phyloP scores from a whole-genome alignment of 2,113 vertebrate species.

The Peromyscus californicus region DNA sequence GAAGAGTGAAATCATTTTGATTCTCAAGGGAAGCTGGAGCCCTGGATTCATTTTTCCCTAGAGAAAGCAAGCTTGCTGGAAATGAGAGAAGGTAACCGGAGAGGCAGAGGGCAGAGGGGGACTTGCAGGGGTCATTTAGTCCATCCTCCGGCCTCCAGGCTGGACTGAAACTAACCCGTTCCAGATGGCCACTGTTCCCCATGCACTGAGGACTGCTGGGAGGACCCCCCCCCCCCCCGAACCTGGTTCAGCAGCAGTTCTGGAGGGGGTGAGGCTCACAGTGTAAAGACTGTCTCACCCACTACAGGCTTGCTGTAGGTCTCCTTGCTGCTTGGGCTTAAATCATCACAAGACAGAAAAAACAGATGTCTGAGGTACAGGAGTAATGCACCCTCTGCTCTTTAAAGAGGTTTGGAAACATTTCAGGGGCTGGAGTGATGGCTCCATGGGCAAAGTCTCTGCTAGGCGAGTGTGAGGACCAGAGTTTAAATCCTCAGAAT shows the following conservation, averaged over 20 bases:
- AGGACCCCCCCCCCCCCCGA: neutral
- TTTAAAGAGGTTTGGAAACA: neutral
- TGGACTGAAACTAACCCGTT: slow-evolving; percentile 72
- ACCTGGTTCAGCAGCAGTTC: slow-evolving; percentile 25
- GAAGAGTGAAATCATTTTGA: slow-evolving; percentile 72
- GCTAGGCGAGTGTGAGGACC: neutral
- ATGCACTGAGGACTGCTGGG: neutral
- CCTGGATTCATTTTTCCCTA: slow-evolving; percentile 77
- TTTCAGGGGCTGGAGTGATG: neutral
- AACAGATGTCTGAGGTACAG: neutral
- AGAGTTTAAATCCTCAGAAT: neutral
- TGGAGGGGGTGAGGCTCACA: neutral
- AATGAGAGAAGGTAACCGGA: slow-evolving; percentile 80
- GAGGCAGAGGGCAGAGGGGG: slow-evolving; percentile 71
- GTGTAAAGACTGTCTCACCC: neutral
- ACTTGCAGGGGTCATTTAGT: slow-evolving; percentile 75
- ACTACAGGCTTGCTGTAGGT: neutral
- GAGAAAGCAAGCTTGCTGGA: slow-evolving; percentile 78
- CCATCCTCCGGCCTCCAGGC: slow-evolving; percentile 72
- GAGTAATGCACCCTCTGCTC: neutral
- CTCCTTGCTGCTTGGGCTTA: neutral
- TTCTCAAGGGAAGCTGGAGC: slow-evolving; percentile 68
- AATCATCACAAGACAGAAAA: neutral
- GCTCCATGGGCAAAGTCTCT: neutral
- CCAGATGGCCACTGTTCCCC: slow-evolving; percentile 71